These are phyloP conservation scores for Orcinus orca DNA, from an alignment of 2,113 vertebrate genomes.

Conservation along the genomic window DNA sequence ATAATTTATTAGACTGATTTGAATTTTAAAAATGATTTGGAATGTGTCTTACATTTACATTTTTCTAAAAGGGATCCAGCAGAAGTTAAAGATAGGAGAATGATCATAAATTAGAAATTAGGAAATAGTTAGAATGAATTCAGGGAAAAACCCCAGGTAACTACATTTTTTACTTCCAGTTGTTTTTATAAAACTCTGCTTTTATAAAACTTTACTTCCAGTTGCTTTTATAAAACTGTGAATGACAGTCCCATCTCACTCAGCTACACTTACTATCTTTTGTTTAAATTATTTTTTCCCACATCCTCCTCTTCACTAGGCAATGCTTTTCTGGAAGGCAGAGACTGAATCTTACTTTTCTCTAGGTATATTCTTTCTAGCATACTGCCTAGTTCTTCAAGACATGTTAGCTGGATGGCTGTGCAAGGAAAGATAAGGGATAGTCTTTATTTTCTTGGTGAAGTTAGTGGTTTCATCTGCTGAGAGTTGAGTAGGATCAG, in stretches of 20 bases:
- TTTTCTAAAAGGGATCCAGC: neutral
- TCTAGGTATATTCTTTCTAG: neutral
- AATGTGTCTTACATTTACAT: neutral
- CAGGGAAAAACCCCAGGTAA: neutral
- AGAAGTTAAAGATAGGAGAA: neutral
- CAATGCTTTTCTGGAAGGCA: neutral
- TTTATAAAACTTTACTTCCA: neutral
- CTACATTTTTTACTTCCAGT: neutral
- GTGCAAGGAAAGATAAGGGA: neutral
- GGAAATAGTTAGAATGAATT: neutral
- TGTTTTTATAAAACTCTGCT: neutral
- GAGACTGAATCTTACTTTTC: neutral
- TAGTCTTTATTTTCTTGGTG: neutral
- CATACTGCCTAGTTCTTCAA: neutral
- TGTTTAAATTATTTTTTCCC: neutral
- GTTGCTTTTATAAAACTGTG: slow-evolving; percentile 7
- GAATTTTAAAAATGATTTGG: slow-evolving; percentile 39
- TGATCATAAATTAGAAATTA: neutral
- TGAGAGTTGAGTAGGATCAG: neutral
- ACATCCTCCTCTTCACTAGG: neutral
- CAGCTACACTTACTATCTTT: neutral
- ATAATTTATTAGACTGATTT: slow-evolving; percentile 14
- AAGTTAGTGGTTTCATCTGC: neutral
- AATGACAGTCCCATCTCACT: neutral
- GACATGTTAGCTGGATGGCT: neutral